phyloP scores from a whole-genome alignment of 2,113 vertebrate genomes.

The Hippocampus abdominalis region DNA sequence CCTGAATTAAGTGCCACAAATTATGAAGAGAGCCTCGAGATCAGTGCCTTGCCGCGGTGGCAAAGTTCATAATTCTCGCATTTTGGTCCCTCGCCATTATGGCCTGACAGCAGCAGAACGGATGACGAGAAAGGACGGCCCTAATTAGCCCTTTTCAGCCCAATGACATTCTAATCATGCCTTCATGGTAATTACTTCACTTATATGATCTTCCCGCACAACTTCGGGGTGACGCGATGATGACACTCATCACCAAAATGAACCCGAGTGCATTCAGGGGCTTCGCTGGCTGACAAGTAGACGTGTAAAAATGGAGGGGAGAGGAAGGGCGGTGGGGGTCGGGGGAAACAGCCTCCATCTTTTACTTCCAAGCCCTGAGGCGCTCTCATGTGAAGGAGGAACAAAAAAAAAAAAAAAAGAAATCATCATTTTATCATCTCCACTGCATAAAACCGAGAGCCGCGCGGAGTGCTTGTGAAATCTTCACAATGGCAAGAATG shows the following conservation, averaged over 20 bases:
- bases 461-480: conserved; percentile 48
- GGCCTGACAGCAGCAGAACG: conserved; percentile 46
- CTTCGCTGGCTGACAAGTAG: conserved; percentile 18
- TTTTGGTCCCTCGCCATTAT: conserved; percentile 57
- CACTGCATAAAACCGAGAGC: conserved; percentile 57
- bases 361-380: conserved; percentile 44
- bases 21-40: conserved; percentile 52
- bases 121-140: conserved; percentile 61
- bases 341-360: conserved; percentile 32
- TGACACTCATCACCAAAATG: conserved; percentile 51
- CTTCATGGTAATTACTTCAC: conserved; percentile 71
- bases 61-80: conserved; percentile 55
- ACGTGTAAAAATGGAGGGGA: conserved; percentile 4
- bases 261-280: conserved; percentile 51
- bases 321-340: too few species aligned
- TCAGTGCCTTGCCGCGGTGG: conserved; percentile 29
- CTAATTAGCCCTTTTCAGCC: conserved; percentile 74
- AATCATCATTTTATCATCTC: conserved; percentile 49
- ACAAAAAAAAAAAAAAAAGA: conserved; percentile 1
- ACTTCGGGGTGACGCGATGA: conserved; percentile 51
- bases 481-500: conserved; percentile 46
- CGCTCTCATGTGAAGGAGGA: conserved; percentile 33
- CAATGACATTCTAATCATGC: conserved; percentile 75
- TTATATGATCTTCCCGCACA: conserved; percentile 55
- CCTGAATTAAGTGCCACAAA: conserved; percentile 61